phyloP scores from a whole-genome alignment of 2,888 invertebrate genomes.

The Disparrhopalites patrizii region DNA sequence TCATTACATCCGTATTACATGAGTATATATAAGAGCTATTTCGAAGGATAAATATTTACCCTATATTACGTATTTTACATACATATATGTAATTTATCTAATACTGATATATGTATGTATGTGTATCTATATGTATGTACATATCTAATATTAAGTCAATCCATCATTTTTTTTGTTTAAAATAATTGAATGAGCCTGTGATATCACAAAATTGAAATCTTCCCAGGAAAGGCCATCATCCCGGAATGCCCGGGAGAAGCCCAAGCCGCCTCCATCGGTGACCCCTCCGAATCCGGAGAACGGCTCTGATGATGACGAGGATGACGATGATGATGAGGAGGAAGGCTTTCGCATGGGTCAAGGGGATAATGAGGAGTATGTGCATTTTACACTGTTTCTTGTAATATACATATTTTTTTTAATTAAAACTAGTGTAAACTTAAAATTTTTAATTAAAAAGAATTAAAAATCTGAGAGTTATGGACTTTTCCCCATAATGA shows the following conservation, averaged over 20 bases:
- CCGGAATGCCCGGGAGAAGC: slow-evolving; percentile 16
- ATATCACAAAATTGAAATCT: too few relatives aligned
- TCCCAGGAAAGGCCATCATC: slow-evolving; percentile 20
- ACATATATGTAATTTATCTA: not conserved
- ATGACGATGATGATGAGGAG: slow-evolving; percentile 27
- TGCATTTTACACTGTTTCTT: not conserved
- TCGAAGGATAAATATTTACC: not conserved
- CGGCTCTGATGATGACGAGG: slow-evolving; percentile 21
- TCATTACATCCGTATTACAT: too few relatives aligned
- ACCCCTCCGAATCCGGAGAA: slow-evolving; percentile 11
- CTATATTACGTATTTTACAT: not conserved
- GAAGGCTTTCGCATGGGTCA: slow-evolving; percentile 18
- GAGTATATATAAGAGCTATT: too few relatives aligned
- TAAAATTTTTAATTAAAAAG: too few relatives aligned
- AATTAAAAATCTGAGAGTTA: too few relatives aligned
- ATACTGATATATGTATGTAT: not conserved
- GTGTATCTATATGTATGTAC: not conserved
- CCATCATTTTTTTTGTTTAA: not conserved
- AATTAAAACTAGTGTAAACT: too few relatives aligned
- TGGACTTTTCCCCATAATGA: too few relatives aligned
- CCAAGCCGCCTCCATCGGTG: not conserved
- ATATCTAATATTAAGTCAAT: not conserved
- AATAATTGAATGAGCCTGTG: too few relatives aligned
- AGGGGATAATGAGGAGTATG: slow-evolving; percentile 27
- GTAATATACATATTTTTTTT: too few relatives aligned